phyloP scores from a whole-genome alignment of 2,888 invertebrate species.

The Lordiphosa fenestrarum region DNA sequence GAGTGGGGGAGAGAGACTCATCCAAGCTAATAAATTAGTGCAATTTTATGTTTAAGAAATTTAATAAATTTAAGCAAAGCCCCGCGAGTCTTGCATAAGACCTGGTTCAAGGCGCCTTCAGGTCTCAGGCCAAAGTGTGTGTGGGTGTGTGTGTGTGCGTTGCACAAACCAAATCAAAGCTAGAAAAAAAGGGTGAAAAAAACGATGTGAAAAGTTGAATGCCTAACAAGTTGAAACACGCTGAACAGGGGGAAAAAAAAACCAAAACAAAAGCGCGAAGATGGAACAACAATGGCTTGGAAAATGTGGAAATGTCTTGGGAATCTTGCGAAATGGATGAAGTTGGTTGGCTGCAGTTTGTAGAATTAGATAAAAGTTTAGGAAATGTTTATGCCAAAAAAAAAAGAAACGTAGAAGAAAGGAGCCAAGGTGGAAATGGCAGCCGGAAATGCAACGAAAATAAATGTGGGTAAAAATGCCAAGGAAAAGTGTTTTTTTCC shows the following conservation, averaged over 20 bases:
- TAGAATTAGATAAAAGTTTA: constrained; percentile 74
- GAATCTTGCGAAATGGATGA: constrained; percentile 60
- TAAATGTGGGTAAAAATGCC: constrained; percentile 70
- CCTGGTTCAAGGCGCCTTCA: constrained; percentile 33
- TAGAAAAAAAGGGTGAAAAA: constrained; percentile 10
- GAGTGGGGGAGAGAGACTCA: constrained; percentile 1
- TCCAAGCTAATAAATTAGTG: constrained; percentile 54
- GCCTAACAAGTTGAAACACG: constrained; percentile 65
- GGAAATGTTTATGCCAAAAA: constrained; percentile 68
- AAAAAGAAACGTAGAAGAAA: constrained; percentile 36
- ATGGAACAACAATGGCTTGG: constrained; percentile 57
- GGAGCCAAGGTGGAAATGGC: constrained; percentile 35
- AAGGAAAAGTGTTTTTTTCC: constrained; percentile 52
- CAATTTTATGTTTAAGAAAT: constrained; percentile 51
- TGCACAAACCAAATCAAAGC: constrained; percentile 51
- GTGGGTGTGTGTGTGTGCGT: constrained; percentile 25
- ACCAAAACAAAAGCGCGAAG: constrained; percentile 49
- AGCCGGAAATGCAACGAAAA: constrained; percentile 66
- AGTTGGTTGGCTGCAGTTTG: constrained; percentile 55
- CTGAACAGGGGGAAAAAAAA: constrained; percentile 39
- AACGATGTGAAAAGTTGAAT: constrained; percentile 72
- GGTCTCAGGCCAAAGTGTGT: constrained; percentile 38
- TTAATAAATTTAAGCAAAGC: constrained; percentile 54
- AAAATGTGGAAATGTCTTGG: constrained; percentile 73
- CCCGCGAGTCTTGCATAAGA: constrained; percentile 44